phyloP scores from a whole-genome alignment of 2,113 vertebrate species.

The Hyperopisus bebe region DNA sequence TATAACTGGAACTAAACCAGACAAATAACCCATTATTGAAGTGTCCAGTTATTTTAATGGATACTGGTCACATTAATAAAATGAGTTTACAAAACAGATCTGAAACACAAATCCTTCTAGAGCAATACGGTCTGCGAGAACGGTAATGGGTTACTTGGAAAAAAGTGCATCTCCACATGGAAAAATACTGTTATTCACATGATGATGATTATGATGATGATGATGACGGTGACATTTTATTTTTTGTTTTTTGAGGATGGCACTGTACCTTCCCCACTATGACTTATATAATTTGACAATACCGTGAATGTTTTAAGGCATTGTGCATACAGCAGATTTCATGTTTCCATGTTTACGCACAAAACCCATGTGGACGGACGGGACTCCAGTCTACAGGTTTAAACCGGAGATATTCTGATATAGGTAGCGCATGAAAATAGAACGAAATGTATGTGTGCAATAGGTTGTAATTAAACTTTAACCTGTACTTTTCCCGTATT shows the following conservation, averaged over 20 bases:
- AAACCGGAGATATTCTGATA: not conserved
- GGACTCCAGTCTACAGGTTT: not conserved
- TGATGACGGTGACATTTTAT: not conserved
- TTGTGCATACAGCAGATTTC: conserved; percentile 17
- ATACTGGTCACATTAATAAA: conserved; percentile 2
- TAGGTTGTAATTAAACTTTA: not conserved
- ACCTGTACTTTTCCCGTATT: not conserved
- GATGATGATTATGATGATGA: not conserved
- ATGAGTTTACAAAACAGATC: not conserved
- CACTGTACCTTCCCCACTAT: not conserved
- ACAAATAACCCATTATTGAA: not conserved
- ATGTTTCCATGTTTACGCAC: conserved; percentile 1
- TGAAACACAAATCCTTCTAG: not conserved
- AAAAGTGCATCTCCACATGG: not conserved
- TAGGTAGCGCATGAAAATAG: conserved; percentile 2
- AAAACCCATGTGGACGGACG: not conserved
- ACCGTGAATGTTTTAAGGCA: conserved; percentile 28
- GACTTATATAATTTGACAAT: not conserved
- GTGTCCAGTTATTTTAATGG: not conserved
- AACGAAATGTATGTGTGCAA: not conserved
- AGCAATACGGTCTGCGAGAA: not conserved
- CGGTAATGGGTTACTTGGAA: not conserved
- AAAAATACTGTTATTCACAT: not conserved
- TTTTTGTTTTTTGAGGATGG: not conserved
- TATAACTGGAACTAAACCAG: conserved; percentile 16